These are phyloP conservation scores for Bombylius discolor DNA, from an alignment of 2,888 invertebrate species.

Conservation along the genomic window DNA sequence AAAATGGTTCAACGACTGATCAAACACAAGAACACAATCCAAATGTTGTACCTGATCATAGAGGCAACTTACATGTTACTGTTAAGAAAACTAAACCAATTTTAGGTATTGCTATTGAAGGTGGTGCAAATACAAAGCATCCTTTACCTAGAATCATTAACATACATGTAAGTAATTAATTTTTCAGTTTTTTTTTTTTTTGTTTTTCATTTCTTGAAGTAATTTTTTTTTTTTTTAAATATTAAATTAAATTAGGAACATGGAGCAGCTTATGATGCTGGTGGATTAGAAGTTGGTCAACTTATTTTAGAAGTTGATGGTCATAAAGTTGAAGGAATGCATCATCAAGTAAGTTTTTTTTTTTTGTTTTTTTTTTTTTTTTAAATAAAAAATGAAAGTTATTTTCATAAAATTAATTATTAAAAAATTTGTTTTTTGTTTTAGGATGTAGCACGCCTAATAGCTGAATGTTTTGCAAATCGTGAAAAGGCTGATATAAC, in stretches of 20 bases:
- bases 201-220: background rate
- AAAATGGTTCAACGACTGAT: constrained; percentile 42
- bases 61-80: constrained; percentile 75
- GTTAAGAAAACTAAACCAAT: constrained; percentile 90
- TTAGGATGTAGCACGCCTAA: constrained; percentile 73
- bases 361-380: background rate
- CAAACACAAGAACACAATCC: constrained; percentile 42
- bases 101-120: constrained; percentile 93
- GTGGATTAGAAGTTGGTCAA: constrained; percentile 87
- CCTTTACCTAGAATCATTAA: constrained; percentile 90
- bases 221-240: constrained; percentile 22
- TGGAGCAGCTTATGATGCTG: constrained; percentile 86
- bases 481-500: constrained; percentile 77
- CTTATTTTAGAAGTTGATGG: constrained; percentile 87
- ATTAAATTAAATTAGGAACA: constrained; percentile 53
- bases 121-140: constrained; percentile 91
- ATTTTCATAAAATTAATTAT: background rate
- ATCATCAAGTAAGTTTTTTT: constrained; percentile 48
- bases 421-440: background rate
- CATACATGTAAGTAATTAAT: constrained; percentile 65
- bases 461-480: constrained; percentile 87
- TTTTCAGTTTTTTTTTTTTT: background rate
- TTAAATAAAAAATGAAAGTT: background rate
- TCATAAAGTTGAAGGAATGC: constrained; percentile 60
- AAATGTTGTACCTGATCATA: constrained; percentile 68